A percentile compares a stretch with the other conserved stretches of the same genome.
Evolutionary conservation across 1,140 invertebrate genomes (phyloP).

Genomic region (Bombus vancouverensis): DNA sequence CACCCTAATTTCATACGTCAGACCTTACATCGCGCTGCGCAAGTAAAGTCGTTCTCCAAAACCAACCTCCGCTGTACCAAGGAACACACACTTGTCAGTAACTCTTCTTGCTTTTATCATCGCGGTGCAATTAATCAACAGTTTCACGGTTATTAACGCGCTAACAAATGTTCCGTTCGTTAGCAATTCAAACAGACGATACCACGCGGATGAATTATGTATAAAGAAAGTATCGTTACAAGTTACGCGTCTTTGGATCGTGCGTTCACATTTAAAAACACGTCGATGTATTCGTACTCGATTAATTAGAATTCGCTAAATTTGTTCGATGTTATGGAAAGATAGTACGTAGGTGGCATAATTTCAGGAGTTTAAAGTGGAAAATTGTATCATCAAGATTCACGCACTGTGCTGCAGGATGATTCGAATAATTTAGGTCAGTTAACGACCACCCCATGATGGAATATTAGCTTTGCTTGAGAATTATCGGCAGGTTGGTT

Average conservation of each 20-base stretch:
- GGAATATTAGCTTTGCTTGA: not conserved
- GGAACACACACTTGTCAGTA: not conserved
- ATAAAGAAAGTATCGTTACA: slow-evolving; percentile 27
- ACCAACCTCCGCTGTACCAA: not conserved
- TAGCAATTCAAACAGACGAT: not conserved
- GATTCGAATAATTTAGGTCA: not conserved
- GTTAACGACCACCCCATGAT: not conserved
- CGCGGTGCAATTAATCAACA: not conserved
- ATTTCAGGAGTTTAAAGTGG: too few relatives aligned
- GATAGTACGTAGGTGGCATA: slow-evolving; percentile 11
- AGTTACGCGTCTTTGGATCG: not conserved
- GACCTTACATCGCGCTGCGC: not conserved
- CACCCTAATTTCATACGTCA: not conserved
- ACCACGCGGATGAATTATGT: not conserved
- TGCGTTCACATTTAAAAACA: not conserved
- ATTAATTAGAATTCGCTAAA: slow-evolving; percentile 7
- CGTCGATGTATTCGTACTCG: not conserved
- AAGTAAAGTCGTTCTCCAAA: not conserved
- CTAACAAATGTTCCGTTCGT: not conserved
- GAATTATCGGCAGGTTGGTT: too few relatives aligned
- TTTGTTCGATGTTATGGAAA: not conserved
- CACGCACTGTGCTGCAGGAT: too few relatives aligned
- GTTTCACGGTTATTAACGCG: slow-evolving; percentile 14
- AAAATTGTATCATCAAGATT: not conserved
- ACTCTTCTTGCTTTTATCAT: slow-evolving; percentile 13